Evolutionary conservation across 2,888 invertebrate species (phyloP).

Genomic region (Alloplasta piceator): DNA sequence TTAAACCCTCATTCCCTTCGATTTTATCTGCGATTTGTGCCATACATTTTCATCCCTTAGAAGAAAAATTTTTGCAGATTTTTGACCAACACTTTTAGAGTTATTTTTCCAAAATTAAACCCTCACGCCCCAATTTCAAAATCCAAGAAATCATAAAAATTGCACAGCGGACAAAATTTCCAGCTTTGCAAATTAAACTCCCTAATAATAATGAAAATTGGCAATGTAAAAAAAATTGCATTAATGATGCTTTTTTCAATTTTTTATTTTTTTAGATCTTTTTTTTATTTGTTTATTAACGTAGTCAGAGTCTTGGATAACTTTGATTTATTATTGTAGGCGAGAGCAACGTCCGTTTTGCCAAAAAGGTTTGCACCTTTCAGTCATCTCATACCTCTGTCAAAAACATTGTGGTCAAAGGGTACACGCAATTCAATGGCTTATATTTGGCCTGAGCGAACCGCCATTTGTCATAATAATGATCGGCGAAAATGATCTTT

Average conservation of each 20-base stretch:
- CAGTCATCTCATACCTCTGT: constrained; percentile 31
- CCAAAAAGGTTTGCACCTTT: constrained; percentile 38
- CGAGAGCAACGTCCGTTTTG: constrained; percentile 40
- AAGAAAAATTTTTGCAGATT: background rate
- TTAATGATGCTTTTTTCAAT: no score
- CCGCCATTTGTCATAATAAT: constrained; percentile 69
- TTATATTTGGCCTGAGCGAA: constrained; percentile 24
- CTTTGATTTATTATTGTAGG: constrained; percentile 57
- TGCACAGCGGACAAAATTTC: no score
- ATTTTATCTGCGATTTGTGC: background rate
- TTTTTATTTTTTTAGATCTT: constrained; percentile 14
- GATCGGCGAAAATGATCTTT: constrained; percentile 60
- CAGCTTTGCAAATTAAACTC: no score
- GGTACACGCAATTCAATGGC: background rate
- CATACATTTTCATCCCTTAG: background rate
- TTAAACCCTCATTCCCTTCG: constrained; percentile 24
- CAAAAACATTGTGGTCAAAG: constrained; percentile 25
- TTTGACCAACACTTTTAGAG: no score
- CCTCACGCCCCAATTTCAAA: no score
- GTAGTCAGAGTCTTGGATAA: constrained; percentile 14
- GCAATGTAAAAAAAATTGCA: no score
- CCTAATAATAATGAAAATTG: no score
- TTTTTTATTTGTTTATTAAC: constrained; percentile 1
- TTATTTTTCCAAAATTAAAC: no score
- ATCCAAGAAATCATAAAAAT: no score